Evolutionary conservation across 2,888 invertebrate genomes (phyloP).

Genomic region (Heliconius ethilla): DNA sequence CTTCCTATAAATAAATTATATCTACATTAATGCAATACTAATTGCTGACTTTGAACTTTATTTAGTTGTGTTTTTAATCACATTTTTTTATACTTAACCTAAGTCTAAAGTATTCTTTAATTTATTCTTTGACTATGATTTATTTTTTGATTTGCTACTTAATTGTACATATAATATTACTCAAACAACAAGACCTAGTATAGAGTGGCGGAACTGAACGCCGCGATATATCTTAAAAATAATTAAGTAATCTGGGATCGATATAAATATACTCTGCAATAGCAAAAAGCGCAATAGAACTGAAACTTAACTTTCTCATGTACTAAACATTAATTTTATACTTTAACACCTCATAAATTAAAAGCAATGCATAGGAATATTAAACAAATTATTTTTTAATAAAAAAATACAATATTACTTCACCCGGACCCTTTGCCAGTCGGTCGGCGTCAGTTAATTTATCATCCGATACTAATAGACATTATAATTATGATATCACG

Average conservation of each 20-base stretch:
- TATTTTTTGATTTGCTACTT: background rate
- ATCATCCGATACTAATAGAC: background rate
- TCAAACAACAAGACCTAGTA: background rate
- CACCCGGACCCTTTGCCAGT: conserved; percentile 1
- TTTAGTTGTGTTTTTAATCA: background rate
- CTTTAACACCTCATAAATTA: background rate
- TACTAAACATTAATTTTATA: too few species aligned
- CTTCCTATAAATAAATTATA: conserved; percentile 4
- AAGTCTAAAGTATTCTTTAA: too few species aligned
- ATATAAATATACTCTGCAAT: too few species aligned
- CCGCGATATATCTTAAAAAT: background rate
- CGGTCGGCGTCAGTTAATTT: background rate
- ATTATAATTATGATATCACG: conserved; percentile 16
- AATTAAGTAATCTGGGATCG: background rate
- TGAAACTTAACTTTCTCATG: too few species aligned
- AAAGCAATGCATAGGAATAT: background rate
- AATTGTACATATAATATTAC: background rate
- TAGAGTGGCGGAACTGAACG: background rate
- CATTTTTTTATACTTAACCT: background rate
- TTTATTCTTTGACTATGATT: too few species aligned
- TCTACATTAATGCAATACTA: background rate
- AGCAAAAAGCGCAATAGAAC: too few species aligned
- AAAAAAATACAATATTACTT: background rate
- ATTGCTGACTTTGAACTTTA: conserved; percentile 13
- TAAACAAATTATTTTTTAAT: background rate